These are phyloP conservation scores for Talpa occidentalis DNA, from an alignment of 2,113 vertebrate species.

Conservation along the genomic window DNA sequence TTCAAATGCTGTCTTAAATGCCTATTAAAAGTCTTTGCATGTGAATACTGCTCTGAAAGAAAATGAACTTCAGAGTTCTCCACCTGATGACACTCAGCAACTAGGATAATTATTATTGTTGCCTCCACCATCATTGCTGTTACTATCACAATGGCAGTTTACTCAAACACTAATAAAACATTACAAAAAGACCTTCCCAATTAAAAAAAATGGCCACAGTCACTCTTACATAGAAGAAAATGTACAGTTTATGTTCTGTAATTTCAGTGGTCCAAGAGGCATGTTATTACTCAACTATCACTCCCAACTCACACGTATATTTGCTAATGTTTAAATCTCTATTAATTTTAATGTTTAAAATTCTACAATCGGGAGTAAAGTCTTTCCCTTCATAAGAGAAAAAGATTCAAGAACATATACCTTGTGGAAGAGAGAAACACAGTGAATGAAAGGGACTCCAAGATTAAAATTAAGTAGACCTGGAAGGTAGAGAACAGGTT, in stretches of 20 bases:
- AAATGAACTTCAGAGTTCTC: constrained; percentile 44
- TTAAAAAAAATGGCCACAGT: not conserved
- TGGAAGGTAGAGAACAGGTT: not conserved
- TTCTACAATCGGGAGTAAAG: not conserved
- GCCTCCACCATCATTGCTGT: not conserved
- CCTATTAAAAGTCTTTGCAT: constrained; percentile 21
- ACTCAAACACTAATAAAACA: not conserved
- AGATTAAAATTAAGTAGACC: constrained; percentile 34
- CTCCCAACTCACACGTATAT: not conserved
- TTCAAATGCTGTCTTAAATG: not conserved
- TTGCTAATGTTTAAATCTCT: constrained; percentile 9
- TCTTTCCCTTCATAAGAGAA: not conserved
- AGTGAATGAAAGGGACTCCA: not conserved
- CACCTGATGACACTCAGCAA: not conserved
- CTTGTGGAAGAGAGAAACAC: not conserved
- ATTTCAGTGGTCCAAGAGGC: not conserved
- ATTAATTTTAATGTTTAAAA: constrained; percentile 3
- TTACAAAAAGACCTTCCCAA: not conserved
- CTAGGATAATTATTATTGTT: constrained; percentile 28
- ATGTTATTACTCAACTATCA: constrained; percentile 8
- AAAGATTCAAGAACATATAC: not conserved
- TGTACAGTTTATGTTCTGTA: not conserved
- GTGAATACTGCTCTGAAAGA: constrained; percentile 3
- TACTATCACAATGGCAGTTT: not conserved
- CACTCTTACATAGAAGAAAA: constrained; percentile 21